Base-by-base conservation (phyloP, 2,113 vertebrate species). In the Phrynosoma platyrhinos region DNA sequence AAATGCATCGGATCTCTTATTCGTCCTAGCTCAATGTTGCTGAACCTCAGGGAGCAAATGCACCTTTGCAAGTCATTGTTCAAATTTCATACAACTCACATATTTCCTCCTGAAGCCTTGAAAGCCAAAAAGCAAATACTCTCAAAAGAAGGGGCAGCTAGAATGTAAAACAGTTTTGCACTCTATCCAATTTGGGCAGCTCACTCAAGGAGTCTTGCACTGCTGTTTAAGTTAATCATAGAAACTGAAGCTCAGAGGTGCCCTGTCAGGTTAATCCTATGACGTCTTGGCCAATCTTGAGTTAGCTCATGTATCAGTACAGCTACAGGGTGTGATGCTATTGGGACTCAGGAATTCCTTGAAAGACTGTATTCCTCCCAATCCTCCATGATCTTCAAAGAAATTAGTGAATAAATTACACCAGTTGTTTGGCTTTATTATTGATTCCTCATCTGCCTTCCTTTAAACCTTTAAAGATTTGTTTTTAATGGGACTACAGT, bases 221-320 rank as follows among this genome's bases (percentile, higher is more conserved):
- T 90, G 89, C 91, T 90, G 92, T 88, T 94, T 75, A 95, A 94
- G 84, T 86, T 95, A 95, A 93, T 94, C 94, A 94, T 91, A 94
- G 94, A 89, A 95, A 94, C 92, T 82, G 32, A 89, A 90, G 83
- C 5, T 58, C 83, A 0, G 89, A 92, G 90, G 79, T 68, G 58
- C 27, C 85, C 80, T 94, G 91, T 90, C 92, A 94, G 90, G 94
- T 91, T 93, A 95, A 94, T 92, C 88, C 89, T 80, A 71, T 0
- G 0, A 52, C 0, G 27, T 79, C 32, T 40, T 69, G 32, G 32
- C 71, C 52, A 55, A 55, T 42, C 83, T 75, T 36, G 13, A 75
- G 83, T 84, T 40, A 36, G n/a, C 23, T 62, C 83, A 27, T 55
- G 32, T 62, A 58, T 53, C 71, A 16, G 71, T 75, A 84, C 55